Evolutionary conservation across 64 coral and sea anemone species (phyloP).

Genomic region (Dendrophyllia cribrosa): DNA sequence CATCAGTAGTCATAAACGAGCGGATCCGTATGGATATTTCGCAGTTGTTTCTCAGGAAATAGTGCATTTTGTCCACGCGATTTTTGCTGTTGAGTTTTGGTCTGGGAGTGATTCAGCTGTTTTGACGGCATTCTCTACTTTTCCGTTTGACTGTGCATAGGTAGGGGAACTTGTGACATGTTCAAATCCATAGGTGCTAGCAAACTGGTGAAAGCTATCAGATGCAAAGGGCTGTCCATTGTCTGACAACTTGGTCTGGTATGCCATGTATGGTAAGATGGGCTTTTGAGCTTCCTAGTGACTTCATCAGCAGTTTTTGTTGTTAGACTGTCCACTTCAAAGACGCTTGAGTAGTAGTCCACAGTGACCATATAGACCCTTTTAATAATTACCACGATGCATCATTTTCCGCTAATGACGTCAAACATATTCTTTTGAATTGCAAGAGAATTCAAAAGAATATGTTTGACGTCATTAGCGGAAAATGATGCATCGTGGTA

Average conservation of each 20-base stretch:
- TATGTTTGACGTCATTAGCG: no score
- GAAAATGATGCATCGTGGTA: no score
- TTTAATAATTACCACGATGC: no score
- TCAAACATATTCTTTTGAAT: no score
- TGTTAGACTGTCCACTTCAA: slow-evolving; percentile 17
- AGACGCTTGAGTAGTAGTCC: slow-evolving; percentile 39
- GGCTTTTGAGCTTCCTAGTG: slow-evolving; percentile 18
- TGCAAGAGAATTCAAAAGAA: no score
- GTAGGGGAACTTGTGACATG: slow-evolving; percentile 39
- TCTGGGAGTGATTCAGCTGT: slow-evolving; percentile 14
- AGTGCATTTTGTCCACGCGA: no score
- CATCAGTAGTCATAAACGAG: no score
- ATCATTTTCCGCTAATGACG: no score
- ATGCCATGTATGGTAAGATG: slow-evolving; percentile 39
- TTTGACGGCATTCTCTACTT: neutral
- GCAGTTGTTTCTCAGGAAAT: no score
- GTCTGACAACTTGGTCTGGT: slow-evolving; percentile 25
- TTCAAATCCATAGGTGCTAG: neutral
- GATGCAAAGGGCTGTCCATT: slow-evolving; percentile 30
- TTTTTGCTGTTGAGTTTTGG: no score
- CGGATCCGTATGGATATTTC: no score
- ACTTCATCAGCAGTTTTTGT: neutral
- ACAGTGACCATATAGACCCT: slow-evolving; percentile 15
- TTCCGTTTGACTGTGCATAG: neutral
- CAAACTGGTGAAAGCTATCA: neutral